phyloP scores from a whole-genome alignment of 1,140 invertebrate genomes.

The Euwallacea similis region DNA sequence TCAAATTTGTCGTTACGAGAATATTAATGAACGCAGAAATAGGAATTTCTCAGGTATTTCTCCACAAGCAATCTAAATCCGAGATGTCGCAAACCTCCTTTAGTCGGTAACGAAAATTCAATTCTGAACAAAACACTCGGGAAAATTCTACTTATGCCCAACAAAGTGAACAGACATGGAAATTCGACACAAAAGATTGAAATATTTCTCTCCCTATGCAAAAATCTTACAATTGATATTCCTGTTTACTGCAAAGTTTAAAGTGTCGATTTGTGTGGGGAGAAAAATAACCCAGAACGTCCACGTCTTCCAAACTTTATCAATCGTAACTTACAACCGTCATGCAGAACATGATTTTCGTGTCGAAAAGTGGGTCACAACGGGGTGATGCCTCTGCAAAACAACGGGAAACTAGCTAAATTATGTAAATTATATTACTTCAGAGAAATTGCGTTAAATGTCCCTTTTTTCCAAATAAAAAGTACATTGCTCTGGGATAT shows the following conservation, averaged over 20 bases:
- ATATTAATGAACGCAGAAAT: too few species aligned
- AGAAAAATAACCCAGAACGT: constrained; percentile 19
- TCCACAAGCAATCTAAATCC: too few species aligned
- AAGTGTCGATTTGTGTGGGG: constrained; percentile 21
- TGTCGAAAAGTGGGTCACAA: neutral
- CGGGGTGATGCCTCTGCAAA: neutral
- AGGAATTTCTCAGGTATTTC: too few species aligned
- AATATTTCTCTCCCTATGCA: constrained; percentile 1
- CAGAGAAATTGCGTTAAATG: neutral
- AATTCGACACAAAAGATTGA: too few species aligned
- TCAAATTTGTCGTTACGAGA: too few species aligned
- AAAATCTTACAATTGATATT: constrained; percentile 26
- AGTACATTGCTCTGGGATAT: too few species aligned
- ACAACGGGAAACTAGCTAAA: neutral
- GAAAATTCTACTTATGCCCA: too few species aligned
- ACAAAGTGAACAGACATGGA: too few species aligned
- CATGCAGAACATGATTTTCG: constrained; percentile 21
- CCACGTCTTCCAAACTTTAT: constrained; percentile 18
- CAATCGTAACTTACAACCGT: constrained; percentile 14
- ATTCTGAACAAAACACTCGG: too few species aligned
- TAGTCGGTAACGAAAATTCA: too few species aligned
- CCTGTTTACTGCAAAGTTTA: constrained; percentile 33
- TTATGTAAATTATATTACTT: neutral
- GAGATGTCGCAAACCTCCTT: too few species aligned
- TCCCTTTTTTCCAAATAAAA: neutral